Conservation (phyloP, 1,140 invertebrate genomes). For the Drosophila nasuta region DNA sequence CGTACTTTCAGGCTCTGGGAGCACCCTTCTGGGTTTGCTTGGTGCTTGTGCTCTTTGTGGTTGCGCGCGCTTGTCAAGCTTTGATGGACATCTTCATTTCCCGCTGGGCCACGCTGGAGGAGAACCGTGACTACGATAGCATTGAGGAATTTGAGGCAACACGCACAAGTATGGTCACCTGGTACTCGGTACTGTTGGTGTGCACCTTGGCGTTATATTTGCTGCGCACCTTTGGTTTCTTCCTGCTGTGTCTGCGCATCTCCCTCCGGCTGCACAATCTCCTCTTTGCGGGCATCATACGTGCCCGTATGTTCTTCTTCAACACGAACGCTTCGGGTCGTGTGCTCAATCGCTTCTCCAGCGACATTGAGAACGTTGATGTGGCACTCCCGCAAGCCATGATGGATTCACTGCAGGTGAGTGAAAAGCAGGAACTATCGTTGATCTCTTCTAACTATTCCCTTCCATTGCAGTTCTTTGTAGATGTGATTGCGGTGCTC, state of each 20-base stretch:
- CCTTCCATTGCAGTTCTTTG: slow-evolving; percentile 85
- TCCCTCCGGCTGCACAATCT: slow-evolving; percentile 92
- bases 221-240: slow-evolving; percentile 89
- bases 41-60: slow-evolving; percentile 87
- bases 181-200: slow-evolving; percentile 52
- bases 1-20: slow-evolving; percentile 90
- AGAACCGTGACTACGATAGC: slow-evolving; percentile 45
- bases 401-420: slow-evolving; percentile 89
- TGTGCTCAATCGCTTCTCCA: slow-evolving; percentile 93
- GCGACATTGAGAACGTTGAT: slow-evolving; percentile 93
- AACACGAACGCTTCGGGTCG: slow-evolving; percentile 93
- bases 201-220: slow-evolving; percentile 73
- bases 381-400: slow-evolving; percentile 91
- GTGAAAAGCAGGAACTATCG: slow-evolving; percentile 71
- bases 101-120: slow-evolving; percentile 86
- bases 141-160: slow-evolving; percentile 28
- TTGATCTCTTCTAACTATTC: not conserved
- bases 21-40: slow-evolving; percentile 86
- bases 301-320: slow-evolving; percentile 94
- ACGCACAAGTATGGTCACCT: slow-evolving; percentile 56
- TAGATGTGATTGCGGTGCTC: slow-evolving; percentile 89
- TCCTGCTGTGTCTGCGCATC: slow-evolving; percentile 91
- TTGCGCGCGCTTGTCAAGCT: slow-evolving; percentile 89
- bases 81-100: slow-evolving; percentile 92
- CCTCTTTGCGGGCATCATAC: slow-evolving; percentile 93